A percentile compares a stretch with the other conserved stretches of the same genome.
phyloP scores from a whole-genome alignment of 2,797 vertebrate species.

The Discoglossus pictus region DNA sequence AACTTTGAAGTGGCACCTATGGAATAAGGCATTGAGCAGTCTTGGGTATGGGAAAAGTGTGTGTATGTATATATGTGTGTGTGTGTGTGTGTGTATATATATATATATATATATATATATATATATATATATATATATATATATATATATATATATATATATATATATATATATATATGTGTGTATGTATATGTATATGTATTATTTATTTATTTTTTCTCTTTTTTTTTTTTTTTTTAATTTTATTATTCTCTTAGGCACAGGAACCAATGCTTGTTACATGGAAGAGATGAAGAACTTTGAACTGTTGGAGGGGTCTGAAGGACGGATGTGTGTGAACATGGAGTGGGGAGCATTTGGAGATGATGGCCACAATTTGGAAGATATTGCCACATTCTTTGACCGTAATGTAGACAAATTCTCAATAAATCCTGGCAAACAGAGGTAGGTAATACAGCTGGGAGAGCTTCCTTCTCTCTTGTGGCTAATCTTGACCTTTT shows the following conservation, averaged over 20 bases:
- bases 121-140: neutral
- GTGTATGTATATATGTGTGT: neutral
- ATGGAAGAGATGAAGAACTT: slow-evolving; percentile 75
- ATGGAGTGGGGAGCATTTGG: slow-evolving; percentile 79
- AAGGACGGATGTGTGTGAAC: slow-evolving; percentile 75
- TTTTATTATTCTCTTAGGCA: slow-evolving; percentile 64
- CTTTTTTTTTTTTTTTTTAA: too few relatives aligned
- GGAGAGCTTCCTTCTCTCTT: neutral
- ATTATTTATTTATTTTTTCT: too few relatives aligned
- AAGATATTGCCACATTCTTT: slow-evolving; percentile 58
- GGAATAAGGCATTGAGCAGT: too few relatives aligned
- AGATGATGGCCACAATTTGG: slow-evolving; percentile 66
- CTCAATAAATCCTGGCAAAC: slow-evolving; percentile 67
- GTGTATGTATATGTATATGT: too few relatives aligned
- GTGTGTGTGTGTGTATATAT: neutral
- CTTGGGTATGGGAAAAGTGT: too few relatives aligned
- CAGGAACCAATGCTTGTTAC: slow-evolving; percentile 74
- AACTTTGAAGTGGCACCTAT: too few relatives aligned
- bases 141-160: too few relatives aligned
- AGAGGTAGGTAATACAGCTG: slow-evolving; percentile 61
- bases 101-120: neutral
- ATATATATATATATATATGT: too few relatives aligned
- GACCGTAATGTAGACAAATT: slow-evolving; percentile 62
- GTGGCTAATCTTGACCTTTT: too few relatives aligned
- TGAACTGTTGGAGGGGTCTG: slow-evolving; percentile 53